These are phyloP conservation scores for Alectura lathami DNA, from an alignment of 2,113 vertebrate species.

Conservation along the genomic window DNA sequence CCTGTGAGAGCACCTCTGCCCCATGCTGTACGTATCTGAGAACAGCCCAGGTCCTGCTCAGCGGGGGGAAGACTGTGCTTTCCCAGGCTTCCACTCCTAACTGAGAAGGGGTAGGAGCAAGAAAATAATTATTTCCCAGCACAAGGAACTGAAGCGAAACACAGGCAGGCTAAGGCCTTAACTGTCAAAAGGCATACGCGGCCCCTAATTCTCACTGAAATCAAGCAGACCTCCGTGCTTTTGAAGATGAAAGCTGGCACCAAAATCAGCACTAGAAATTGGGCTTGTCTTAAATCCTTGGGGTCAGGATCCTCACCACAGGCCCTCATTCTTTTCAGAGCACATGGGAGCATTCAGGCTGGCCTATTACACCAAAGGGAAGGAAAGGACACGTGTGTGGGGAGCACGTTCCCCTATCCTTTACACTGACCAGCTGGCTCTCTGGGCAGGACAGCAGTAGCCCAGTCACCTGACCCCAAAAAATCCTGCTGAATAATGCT, in stretches of 20 bases:
- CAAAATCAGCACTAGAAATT: background rate
- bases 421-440: background rate
- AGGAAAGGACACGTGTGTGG: background rate
- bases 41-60: fast-evolving
- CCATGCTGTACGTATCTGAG: fast-evolving
- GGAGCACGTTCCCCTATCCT: background rate
- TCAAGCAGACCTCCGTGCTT: background rate
- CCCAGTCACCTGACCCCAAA: background rate
- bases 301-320: background rate
- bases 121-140: background rate
- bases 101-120: background rate
- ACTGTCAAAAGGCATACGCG: background rate
- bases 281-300: background rate
- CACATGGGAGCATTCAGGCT: background rate
- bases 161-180: background rate
- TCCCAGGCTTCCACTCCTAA: background rate
- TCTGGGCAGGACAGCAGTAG: background rate
- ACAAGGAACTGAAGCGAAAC: background rate
- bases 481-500: background rate
- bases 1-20: background rate
- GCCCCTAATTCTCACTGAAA: background rate
- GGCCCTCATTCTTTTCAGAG: background rate
- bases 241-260: background rate
- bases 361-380: background rate
- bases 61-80: background rate